Conservation (phyloP, 1,140 invertebrate genomes). For the Meloidogyne floridensis region DNA sequence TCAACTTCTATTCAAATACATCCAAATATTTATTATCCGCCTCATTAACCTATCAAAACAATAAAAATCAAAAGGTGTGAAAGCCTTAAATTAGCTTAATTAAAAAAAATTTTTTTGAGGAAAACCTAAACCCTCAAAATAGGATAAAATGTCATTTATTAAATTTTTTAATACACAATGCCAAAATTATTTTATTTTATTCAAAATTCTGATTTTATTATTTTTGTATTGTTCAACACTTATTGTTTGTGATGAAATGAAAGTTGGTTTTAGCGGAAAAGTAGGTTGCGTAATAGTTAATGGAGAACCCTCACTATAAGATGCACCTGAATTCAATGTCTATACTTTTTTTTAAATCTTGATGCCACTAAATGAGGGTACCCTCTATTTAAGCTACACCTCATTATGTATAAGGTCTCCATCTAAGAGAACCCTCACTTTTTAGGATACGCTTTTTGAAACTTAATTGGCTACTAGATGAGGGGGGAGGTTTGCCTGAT, state of each 20-base stretch:
- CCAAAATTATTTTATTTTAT: neutral
- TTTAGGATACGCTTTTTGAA: no score
- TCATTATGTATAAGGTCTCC: no score
- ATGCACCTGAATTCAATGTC: no score
- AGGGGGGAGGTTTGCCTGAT: no score
- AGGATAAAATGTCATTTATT: neutral
- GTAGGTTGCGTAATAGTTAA: neutral
- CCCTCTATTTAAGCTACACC: no score
- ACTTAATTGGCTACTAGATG: no score
- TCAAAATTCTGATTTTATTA: neutral
- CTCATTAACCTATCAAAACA: neutral
- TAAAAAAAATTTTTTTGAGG: neutral
- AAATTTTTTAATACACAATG: neutral
- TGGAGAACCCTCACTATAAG: no score
- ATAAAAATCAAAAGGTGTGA: neutral
- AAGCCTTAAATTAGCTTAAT: neutral
- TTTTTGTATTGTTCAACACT: neutral
- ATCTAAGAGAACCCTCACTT: no score
- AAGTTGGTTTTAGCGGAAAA: neutral
- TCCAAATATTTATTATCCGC: neutral
- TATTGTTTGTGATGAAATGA: neutral
- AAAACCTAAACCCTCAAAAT: neutral
- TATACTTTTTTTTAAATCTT: no score
- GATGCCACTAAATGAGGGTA: no score
- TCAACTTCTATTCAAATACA: neutral